These are phyloP conservation scores for Geodia barretti DNA, from an alignment of 37 sponge, comb jelly and placozoan genomes.

Conservation along the genomic window DNA sequence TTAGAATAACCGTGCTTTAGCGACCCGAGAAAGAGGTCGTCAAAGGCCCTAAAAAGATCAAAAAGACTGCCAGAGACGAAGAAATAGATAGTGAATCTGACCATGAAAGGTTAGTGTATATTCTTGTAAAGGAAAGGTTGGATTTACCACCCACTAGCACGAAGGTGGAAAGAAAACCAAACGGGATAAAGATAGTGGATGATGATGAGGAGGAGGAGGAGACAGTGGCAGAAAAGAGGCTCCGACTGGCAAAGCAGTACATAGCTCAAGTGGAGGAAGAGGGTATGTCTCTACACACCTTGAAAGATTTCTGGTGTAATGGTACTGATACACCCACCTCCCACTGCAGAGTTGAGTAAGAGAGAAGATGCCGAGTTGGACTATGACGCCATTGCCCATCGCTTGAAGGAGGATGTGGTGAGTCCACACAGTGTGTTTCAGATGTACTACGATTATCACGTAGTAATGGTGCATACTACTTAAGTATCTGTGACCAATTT, in stretches of 20 bases:
- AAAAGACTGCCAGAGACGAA: constrained; percentile 54
- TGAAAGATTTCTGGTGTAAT: neutral
- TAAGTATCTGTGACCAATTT: neutral
- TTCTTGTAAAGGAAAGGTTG: neutral
- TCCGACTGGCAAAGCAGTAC: constrained; percentile 95
- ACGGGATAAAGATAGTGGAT: constrained; percentile 7
- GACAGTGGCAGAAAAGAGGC: constrained; percentile 89
- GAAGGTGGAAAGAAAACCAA: neutral
- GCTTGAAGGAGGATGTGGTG: constrained; percentile 78
- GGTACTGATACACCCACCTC: neutral
- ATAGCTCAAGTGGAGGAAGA: constrained; percentile 72
- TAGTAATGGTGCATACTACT: too few species aligned
- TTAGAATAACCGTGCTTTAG: too few species aligned
- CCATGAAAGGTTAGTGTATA: constrained; percentile 22
- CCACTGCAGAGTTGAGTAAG: constrained; percentile 30
- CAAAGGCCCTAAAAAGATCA: neutral
- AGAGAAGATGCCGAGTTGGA: constrained; percentile 51
- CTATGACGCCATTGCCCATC: constrained; percentile 82
- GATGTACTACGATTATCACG: neutral
- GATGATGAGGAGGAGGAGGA: constrained; percentile 66
- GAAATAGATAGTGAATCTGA: constrained; percentile 83
- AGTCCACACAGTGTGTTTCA: neutral
- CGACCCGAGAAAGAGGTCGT: too few species aligned
- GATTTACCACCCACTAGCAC: neutral
- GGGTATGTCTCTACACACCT: constrained; percentile 31